Evolutionary conservation across 2,888 invertebrate species (phyloP), one percentile per base, ranked within the genome.

Genomic region (Zootermopsis nevadensis): DNA sequence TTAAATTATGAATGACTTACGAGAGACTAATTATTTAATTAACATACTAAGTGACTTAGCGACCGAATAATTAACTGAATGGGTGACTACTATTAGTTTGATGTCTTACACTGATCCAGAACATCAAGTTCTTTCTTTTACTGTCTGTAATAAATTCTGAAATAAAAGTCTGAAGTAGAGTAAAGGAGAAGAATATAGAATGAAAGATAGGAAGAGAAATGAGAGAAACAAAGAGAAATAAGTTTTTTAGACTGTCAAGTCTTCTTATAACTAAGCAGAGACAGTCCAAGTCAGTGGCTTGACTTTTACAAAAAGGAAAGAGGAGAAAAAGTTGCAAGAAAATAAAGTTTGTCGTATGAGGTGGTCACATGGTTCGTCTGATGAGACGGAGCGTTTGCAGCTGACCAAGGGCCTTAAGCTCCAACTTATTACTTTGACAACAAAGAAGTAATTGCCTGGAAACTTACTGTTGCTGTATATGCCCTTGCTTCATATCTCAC

Each of bases 331-430:
- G 27, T 8, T 60, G n/a, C 1, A 8, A 60, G 60, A 60, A 60
- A 27, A 60, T 60, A 27, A 60, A 60, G 27, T 60, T 60, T 60
- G 60, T 48, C 48, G 60, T 27, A 60, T 60, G 60, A 60, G 27
- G 60, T 27, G 2, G 27, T 60, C n/a, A 2, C 60, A 2, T 60
- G 10, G 4, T 2, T 12, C n/a, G 35, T 8, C 38, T 74, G 38
- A 74, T 42, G 74, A 74, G 38, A n/a, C 69, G 69, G 27, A 69
- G 12, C 33, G 33, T 69, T 69, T 69, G 2, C 15, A 38, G 10
- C 33, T 74, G n/a, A 24, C 74, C 74, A 38, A 74, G 42, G 38
- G n/a, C 22, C 33, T 42, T 74, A 74, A 74, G 74, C 38, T 24
- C 8, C 22, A 10, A 60, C 60, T 60, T 38, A 38, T 42, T 74